Conservation (phyloP, 2,888 invertebrate genomes). For the Lepidochitona cinerea region DNA sequence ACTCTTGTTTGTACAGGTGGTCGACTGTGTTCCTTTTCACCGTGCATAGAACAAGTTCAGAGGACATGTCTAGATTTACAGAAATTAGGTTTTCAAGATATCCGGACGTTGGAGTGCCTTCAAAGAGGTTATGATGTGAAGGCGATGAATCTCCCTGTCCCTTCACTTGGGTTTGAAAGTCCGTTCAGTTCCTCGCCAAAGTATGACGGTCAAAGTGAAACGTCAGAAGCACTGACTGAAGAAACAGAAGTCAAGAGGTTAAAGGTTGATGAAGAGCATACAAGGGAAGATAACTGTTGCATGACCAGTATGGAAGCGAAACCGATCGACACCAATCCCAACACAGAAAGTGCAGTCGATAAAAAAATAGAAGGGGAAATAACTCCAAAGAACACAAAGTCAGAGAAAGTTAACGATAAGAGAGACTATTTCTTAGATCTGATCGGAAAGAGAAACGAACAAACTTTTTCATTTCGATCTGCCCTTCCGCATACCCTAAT, state of each 20-base stretch:
- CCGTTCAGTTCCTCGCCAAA: too few species aligned
- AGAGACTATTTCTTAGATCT: slow-evolving; percentile 28
- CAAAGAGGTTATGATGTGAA: slow-evolving; percentile 59
- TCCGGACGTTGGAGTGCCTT: slow-evolving; percentile 85
- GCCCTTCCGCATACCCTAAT: slow-evolving; percentile 81
- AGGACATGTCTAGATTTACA: slow-evolving; percentile 83
- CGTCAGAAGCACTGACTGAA: background rate
- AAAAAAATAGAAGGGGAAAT: background rate
- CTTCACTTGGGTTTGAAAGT: slow-evolving; percentile 43
- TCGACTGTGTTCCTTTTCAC: slow-evolving; percentile 96
- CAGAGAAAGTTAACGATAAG: background rate
- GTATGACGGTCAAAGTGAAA: too few species aligned
- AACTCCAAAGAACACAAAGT: background rate
- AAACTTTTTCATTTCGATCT: slow-evolving; percentile 67
- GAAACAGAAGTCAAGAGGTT: background rate
- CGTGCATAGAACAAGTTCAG: slow-evolving; percentile 99
- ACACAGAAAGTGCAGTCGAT: background rate
- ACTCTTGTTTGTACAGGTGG: slow-evolving; percentile 78
- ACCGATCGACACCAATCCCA: too few species aligned
- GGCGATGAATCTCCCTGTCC: slow-evolving; percentile 53
- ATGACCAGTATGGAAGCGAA: too few species aligned
- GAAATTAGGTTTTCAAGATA: slow-evolving; percentile 84
- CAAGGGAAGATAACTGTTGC: background rate
- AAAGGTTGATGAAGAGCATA: background rate
- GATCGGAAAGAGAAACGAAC: slow-evolving; percentile 39